Percentiles rank a stretch among this genome's conserved stretches.
These are phyloP conservation scores for Pelobates cultripes DNA, from an alignment of 2,797 vertebrate genomes.

Conservation along the genomic window DNA sequence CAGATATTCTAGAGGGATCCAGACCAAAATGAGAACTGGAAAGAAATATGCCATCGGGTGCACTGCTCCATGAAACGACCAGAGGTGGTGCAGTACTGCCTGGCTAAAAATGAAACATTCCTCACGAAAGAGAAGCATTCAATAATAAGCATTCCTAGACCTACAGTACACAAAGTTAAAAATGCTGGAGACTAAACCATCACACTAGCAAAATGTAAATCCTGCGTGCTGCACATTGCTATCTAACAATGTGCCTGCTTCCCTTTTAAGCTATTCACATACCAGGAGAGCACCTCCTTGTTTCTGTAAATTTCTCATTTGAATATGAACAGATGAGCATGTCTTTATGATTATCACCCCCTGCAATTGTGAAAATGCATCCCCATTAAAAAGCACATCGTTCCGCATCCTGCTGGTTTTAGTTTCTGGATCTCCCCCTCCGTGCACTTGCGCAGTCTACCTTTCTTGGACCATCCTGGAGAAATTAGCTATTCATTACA, in stretches of 20 bases:
- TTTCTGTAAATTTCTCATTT: slow-evolving; percentile 58
- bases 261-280: neutral
- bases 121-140: neutral
- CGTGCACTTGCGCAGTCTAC: slow-evolving; percentile 36
- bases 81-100: neutral
- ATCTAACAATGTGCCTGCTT: neutral
- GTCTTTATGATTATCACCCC: slow-evolving; percentile 60
- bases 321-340: slow-evolving; percentile 59
- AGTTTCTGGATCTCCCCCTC: slow-evolving; percentile 55
- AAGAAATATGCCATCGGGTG: no score
- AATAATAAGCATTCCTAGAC: neutral
- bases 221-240: neutral
- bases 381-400: slow-evolving; percentile 67
- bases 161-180: neutral
- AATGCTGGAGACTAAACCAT: no score
- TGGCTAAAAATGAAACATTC: neutral
- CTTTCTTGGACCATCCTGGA: slow-evolving; percentile 65
- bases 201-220: neutral
- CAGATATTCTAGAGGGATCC: no score
- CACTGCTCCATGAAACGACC: no score
- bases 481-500: slow-evolving; percentile 76
- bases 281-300: slow-evolving; percentile 41
- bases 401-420: slow-evolving; percentile 60
- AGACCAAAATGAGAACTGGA: no score
- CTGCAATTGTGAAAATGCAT: slow-evolving; percentile 62